Evolutionary conservation across 2,888 invertebrate genomes (phyloP), one percentile per base, ranked within the genome.

Genomic region (Apantesis nais): DNA sequence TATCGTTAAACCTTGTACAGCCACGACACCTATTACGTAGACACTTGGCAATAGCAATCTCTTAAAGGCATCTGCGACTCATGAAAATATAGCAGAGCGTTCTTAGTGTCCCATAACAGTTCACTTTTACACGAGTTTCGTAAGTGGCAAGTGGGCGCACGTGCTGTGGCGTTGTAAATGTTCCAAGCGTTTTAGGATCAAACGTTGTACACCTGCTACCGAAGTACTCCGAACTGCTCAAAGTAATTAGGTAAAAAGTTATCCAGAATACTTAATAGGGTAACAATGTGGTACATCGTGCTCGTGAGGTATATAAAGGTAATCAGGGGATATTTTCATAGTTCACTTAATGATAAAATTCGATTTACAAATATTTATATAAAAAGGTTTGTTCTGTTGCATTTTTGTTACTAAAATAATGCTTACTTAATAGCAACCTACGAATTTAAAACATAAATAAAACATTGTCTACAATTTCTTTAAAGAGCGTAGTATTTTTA

Each of bases 131-230:
- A 87, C 84, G 87, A 91, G 86, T 93, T 89, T 78, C 83, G 88
- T 89, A 89, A 91, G 93, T 92, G 93, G 87, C 82, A 92, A 93
- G 89, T 87, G 89, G 87, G 83, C 85, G 86, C 94, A 93, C 91
- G 89, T 94, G 94, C 86, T 84, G 70, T 55, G 77, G 77, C 74
- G 74, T 82, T 82, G 85, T 79, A 88, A 93, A 94, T 92, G 91
- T 90, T 79, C 74, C 83, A 75, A 84, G 86, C 89, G 90, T 89
- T 92, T 93, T 90, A 91, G 88, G 84, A 86, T 82, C 77, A 82
- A 78, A 78, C 82, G 78, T 68, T 71, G 74, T 72, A 77, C 94
- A 94, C 93, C 94, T 94, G 94, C 84, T 89, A 82, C 90, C 84
- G 74, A 71, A 75, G 68, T 55, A 65, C 61, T 52, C 55, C 8